A percentile compares a stretch with the other conserved stretches of the same genome.
Evolutionary conservation across 2,888 invertebrate genomes (phyloP).

Genomic region (Meandrusa payeni): DNA sequence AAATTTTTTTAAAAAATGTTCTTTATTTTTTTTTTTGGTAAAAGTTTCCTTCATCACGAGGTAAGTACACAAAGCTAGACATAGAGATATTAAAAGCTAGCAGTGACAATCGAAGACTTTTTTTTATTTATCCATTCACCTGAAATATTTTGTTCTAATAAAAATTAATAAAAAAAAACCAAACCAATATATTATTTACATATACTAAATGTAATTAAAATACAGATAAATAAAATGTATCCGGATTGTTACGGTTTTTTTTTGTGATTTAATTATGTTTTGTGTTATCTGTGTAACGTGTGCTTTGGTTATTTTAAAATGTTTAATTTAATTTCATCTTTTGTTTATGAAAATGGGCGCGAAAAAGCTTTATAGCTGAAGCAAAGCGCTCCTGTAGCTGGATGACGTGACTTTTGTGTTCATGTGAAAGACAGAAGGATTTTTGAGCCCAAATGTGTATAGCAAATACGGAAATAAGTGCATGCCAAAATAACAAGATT

Average conservation of each 20-base stretch:
- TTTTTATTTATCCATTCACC: slow-evolving; percentile 58
- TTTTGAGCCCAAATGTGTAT: slow-evolving; percentile 40
- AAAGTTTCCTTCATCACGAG: slow-evolving; percentile 59
- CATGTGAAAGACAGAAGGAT: slow-evolving; percentile 20
- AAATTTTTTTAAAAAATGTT: too few relatives aligned
- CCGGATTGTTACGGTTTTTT: slow-evolving; percentile 64
- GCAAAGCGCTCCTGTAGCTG: slow-evolving; percentile 48
- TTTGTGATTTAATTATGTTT: slow-evolving; percentile 13
- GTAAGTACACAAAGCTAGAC: slow-evolving; percentile 72
- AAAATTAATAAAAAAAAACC: background rate
- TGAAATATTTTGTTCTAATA: slow-evolving; percentile 44
- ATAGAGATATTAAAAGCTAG: slow-evolving; percentile 60
- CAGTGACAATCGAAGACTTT: slow-evolving; percentile 32
- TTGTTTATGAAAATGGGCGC: slow-evolving; percentile 42
- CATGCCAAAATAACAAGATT: slow-evolving; percentile 34
- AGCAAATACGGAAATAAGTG: slow-evolving; percentile 29
- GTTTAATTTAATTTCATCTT: slow-evolving; percentile 31
- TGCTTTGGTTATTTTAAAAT: slow-evolving; percentile 36
- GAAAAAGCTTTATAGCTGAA: slow-evolving; percentile 66
- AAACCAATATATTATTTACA: slow-evolving; percentile 15
- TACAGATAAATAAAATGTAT: slow-evolving; percentile 32
- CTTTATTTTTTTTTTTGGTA: slow-evolving; percentile 26
- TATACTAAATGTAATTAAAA: slow-evolving; percentile 29
- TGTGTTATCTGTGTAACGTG: slow-evolving; percentile 35
- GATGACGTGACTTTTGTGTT: slow-evolving; percentile 29